Conservation (phyloP, 2,113 vertebrate genomes). For the Limanda limanda region DNA sequence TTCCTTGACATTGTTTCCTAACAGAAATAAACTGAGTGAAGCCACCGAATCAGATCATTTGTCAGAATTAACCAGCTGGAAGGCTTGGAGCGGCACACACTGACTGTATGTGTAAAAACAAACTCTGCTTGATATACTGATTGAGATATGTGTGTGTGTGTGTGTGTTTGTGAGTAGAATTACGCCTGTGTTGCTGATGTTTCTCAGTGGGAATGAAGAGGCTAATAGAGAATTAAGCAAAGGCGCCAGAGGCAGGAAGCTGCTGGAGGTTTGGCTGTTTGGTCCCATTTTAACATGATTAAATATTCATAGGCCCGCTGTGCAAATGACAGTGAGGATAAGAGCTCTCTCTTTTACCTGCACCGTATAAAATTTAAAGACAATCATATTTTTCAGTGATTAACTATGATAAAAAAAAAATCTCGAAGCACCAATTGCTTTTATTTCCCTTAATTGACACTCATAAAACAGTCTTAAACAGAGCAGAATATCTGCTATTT, state of each 20-base stretch:
- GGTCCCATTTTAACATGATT: constrained; percentile 52
- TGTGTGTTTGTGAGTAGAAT: not conserved
- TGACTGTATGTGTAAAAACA: constrained; percentile 21
- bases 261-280: constrained; percentile 38
- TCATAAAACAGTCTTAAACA: not conserved
- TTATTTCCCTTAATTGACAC: not conserved
- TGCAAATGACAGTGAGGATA: constrained; percentile 33
- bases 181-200: not conserved
- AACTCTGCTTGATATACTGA: constrained; percentile 15
- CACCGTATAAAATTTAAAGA: not conserved
- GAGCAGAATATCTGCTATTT: constrained; percentile 2
- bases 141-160: constrained; percentile 7
- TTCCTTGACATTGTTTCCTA: constrained; percentile 34
- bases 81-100: constrained; percentile 17
- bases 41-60: constrained; percentile 34
- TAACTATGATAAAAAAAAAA: too few relatives aligned
- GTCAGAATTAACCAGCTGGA: constrained; percentile 35
- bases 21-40: constrained; percentile 33
- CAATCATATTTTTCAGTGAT: not conserved
- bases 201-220: constrained; percentile 31
- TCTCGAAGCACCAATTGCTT: not conserved
- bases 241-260: constrained; percentile 42
- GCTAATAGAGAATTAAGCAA: constrained; percentile 36
- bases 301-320: constrained; percentile 47
- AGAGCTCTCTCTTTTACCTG: constrained; percentile 8